Base-by-base conservation (phyloP, 2,888 invertebrate genomes). In the Hydriomena furcata region DNA sequence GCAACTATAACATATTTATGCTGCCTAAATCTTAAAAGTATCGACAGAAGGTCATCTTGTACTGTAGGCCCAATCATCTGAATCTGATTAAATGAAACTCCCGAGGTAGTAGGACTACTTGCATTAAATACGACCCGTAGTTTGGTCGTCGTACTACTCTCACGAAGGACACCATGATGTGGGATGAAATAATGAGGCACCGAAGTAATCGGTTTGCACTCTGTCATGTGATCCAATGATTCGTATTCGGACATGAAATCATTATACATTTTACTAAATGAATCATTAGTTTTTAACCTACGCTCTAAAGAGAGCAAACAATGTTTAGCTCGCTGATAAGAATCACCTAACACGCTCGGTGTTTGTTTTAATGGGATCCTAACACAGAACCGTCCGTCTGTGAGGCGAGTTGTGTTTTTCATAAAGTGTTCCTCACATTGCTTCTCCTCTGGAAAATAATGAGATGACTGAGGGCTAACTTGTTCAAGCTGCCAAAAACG, bases 351-450 rank as follows among this genome's bases (percentile, higher is more conserved):
- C 4, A 50, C 31, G 0, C 23, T 5, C 7, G 52, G 44, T 17
- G 20, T 5, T 28, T 62, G 31, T 32, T 63, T 65, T 1, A 65
- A 12, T 0, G 65, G 66, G 2, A 62, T 60, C 0, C 52, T 32
- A 10, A 65, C 65, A 44, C 55, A 57, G 32, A 66, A 68, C 6
- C 61, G 58, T 17, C 66, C 66, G 17, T 65, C 56, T 0, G 11
- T 12, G 5, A 61, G 40, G 11, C 65, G 62, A 13, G 54, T 58
- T 3, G 62, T 63, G 43, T 61, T 65, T 51, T 60, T 47, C 6
- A 59, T 10, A 38, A 65, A 65, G 49, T 64, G 59, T 4, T 62
- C 58, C 38, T 66, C 63, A 30, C 66, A 67, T 12, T 49, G 54
- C 34, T 64, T 64, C 25, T 66, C 63, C 30, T 1, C 21, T 41